These are phyloP conservation scores for Tetragnatha montana DNA, from an alignment of 2,888 invertebrate species.

Conservation along the genomic window DNA sequence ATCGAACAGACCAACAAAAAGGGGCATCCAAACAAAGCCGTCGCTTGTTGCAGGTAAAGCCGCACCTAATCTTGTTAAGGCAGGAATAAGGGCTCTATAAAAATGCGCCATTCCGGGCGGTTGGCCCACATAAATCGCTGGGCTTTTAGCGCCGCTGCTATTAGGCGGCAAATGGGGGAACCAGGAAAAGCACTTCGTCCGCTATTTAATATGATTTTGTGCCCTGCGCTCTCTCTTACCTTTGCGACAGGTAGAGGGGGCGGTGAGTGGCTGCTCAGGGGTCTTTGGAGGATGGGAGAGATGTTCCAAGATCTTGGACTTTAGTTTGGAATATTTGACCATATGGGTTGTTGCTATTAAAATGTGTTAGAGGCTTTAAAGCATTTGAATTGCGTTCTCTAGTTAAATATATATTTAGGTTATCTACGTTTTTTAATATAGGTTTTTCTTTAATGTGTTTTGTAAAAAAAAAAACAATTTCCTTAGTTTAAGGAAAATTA, in stretches of 20 bases:
- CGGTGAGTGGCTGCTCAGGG: conserved; percentile 25
- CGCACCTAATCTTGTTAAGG: not conserved
- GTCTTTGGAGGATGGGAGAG: conserved; percentile 4
- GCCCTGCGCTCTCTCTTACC: conserved; percentile 61
- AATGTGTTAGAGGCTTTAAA: no score
- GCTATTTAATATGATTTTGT: conserved; percentile 69
- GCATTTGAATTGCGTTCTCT: no score
- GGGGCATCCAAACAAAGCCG: not conserved
- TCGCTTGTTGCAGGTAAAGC: not conserved
- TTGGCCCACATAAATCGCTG: conserved; percentile 50
- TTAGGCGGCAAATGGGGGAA: conserved; percentile 66
- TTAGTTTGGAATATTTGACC: no score
- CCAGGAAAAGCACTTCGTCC: conserved; percentile 67
- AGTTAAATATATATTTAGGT: no score
- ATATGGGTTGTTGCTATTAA: no score
- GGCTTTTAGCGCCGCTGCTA: conserved; percentile 65
- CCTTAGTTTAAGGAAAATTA: no score
- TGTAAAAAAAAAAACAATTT: no score
- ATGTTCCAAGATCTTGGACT: no score
- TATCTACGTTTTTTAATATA: no score
- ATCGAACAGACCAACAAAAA: no score
- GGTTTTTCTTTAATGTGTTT: no score
- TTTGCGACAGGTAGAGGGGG: not conserved
- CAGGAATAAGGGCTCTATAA: not conserved
- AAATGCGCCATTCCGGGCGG: conserved; percentile 44